phyloP scores from a whole-genome alignment of 1,140 invertebrate species.

The Drosophila pachea region DNA sequence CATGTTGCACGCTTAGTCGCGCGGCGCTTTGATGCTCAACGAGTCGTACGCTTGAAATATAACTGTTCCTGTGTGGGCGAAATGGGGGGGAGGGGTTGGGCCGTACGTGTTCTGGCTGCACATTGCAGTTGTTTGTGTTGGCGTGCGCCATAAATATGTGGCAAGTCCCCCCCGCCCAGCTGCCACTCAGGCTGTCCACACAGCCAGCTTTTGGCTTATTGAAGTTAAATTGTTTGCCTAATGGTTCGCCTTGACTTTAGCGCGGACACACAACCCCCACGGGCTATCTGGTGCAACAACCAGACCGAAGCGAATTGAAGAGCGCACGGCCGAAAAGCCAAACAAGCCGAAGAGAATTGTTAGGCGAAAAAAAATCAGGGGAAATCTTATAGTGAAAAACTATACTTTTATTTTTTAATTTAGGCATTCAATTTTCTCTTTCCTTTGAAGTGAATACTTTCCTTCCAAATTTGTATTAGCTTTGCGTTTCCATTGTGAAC shows the following conservation, averaged over 20 bases:
- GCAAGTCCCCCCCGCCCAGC: not conserved
- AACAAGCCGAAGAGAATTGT: too few species aligned
- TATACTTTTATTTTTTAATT: too few species aligned
- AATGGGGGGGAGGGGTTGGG: not conserved
- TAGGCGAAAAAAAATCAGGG: too few species aligned
- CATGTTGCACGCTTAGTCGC: conserved; percentile 40
- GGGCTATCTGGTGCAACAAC: conserved; percentile 8
- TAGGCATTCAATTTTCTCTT: too few species aligned
- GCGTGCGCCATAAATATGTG: conserved; percentile 30
- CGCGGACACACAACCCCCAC: not conserved
- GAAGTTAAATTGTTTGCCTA: conserved; percentile 67
- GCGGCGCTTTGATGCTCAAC: conserved; percentile 63
- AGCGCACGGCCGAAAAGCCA: not conserved
- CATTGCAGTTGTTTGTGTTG: conserved; percentile 30
- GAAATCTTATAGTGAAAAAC: too few species aligned
- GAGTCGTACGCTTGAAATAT: conserved; percentile 48
- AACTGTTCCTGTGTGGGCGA: conserved; percentile 27
- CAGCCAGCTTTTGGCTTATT: conserved; percentile 52
- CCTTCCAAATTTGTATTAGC: too few species aligned
- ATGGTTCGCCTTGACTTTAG: conserved; percentile 24
- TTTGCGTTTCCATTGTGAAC: too few species aligned
- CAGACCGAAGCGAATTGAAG: not conserved
- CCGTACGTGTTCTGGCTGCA: too few species aligned
- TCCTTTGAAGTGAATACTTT: too few species aligned
- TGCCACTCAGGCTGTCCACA: not conserved